phyloP scores from a whole-genome alignment of 2,797 vertebrate genomes.

The Aulostomus chinensis region DNA sequence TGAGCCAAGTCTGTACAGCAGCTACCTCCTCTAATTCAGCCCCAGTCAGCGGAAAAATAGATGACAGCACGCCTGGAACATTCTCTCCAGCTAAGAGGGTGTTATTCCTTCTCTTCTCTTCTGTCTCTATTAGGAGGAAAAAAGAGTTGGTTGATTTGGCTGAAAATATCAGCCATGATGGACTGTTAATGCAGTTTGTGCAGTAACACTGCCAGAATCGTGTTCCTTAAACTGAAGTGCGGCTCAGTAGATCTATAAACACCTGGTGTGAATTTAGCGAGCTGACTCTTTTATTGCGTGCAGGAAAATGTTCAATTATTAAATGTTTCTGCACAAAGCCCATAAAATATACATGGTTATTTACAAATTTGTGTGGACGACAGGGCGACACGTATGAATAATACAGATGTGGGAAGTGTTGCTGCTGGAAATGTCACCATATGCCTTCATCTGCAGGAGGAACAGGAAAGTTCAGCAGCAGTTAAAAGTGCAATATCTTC shows the following conservation, averaged over 20 bases:
- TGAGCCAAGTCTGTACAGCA: slow-evolving; percentile 12
- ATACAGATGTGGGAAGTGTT: slow-evolving; percentile 63
- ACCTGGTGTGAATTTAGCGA: slow-evolving; percentile 27
- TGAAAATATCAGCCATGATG: slow-evolving; percentile 35
- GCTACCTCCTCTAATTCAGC: slow-evolving; percentile 39
- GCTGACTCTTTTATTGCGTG: slow-evolving; percentile 50
- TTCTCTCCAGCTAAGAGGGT: slow-evolving; percentile 19
- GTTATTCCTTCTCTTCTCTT: slow-evolving; percentile 14
- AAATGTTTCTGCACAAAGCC: slow-evolving; percentile 58
- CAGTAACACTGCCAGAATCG: neutral
- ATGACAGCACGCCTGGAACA: slow-evolving; percentile 21
- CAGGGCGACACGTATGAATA: slow-evolving; percentile 70
- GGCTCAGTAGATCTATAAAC: slow-evolving; percentile 9
- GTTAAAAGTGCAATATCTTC: slow-evolving; percentile 5
- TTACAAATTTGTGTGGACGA: slow-evolving; percentile 64
- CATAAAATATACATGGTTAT: slow-evolving; percentile 76
- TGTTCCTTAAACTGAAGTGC: slow-evolving; percentile 11
- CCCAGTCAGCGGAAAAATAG: slow-evolving; percentile 42
- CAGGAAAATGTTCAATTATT: slow-evolving; percentile 72
- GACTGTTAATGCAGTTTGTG: slow-evolving; percentile 25
- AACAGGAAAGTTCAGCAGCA: slow-evolving; percentile 11
- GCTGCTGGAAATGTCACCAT: slow-evolving; percentile 36
- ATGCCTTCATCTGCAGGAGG: slow-evolving; percentile 23
- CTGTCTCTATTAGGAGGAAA: slow-evolving; percentile 21
- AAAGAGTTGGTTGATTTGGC: slow-evolving; percentile 4